These are phyloP conservation scores for Tricholaema leucomelas DNA, from an alignment of 2,113 vertebrate species.

Conservation along the genomic window DNA sequence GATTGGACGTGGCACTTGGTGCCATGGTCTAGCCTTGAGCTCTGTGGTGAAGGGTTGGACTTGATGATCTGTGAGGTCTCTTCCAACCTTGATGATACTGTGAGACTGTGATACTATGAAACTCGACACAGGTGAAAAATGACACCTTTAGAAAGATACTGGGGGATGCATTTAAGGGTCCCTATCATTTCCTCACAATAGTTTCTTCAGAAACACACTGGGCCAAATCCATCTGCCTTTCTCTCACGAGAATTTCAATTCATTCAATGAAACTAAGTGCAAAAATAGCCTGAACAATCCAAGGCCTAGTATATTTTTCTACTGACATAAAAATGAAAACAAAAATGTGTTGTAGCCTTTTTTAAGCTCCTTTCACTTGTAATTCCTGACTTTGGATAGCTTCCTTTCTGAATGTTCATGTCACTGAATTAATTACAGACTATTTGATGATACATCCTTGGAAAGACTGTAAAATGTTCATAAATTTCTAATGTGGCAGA, in stretches of 20 bases:
- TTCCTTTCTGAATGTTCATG: conserved; percentile 22
- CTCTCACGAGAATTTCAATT: conserved; percentile 55
- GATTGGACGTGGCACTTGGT: too few relatives aligned
- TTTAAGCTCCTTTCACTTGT: not conserved
- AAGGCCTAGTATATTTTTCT: conserved; percentile 16
- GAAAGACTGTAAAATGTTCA: not conserved
- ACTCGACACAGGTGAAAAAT: conserved; percentile 43
- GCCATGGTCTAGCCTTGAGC: too few relatives aligned
- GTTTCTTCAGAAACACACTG: conserved; percentile 12
- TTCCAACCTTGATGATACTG: too few relatives aligned
- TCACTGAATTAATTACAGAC: conserved; percentile 32
- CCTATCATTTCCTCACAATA: conserved; percentile 42
- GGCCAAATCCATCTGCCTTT: conserved; percentile 57
- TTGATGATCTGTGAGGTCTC: too few relatives aligned
- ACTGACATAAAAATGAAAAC: conserved; percentile 40
- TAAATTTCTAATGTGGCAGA: not conserved
- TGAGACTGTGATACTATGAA: too few relatives aligned
- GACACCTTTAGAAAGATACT: not conserved
- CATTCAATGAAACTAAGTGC: conserved; percentile 46
- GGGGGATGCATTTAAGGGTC: conserved; percentile 36
- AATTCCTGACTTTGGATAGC: not conserved
- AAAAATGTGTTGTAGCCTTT: conserved; percentile 39
- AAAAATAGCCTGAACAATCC: conserved; percentile 54
- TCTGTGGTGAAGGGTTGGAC: too few relatives aligned
- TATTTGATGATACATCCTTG: not conserved